Evolutionary conservation across 2,888 invertebrate genomes (phyloP).

Genomic region (Serrognathus titanus): DNA sequence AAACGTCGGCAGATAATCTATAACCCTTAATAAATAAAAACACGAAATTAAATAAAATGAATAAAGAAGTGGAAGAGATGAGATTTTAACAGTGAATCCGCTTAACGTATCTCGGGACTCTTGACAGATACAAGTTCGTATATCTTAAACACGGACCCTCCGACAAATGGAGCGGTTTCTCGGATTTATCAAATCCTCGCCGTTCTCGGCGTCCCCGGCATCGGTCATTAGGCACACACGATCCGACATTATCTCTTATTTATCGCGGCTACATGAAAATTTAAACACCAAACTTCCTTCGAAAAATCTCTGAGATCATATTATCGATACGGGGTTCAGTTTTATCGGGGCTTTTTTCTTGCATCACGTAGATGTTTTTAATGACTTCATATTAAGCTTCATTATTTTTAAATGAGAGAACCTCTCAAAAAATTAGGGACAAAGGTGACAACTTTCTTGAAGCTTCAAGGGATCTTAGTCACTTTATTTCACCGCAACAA

Average conservation of each 20-base stretch:
- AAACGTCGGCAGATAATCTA: constrained; percentile 36
- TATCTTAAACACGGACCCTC: constrained; percentile 30
- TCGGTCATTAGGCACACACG: constrained; percentile 17
- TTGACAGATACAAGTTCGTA: constrained; percentile 34
- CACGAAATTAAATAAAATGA: constrained; percentile 32
- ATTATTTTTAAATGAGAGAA: too few species aligned
- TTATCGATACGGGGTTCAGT: not conserved
- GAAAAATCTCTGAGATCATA: not conserved
- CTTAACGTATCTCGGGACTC: constrained; percentile 34
- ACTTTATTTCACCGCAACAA: too few species aligned
- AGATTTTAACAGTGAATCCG: constrained; percentile 33
- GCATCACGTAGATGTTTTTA: too few species aligned
- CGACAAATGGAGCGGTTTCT: constrained; percentile 30
- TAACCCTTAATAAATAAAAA: constrained; percentile 23
- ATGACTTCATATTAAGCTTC: too few species aligned
- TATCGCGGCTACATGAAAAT: constrained; percentile 7
- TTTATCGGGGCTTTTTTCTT: too few species aligned
- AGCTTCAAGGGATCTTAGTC: too few species aligned
- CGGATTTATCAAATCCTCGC: constrained; percentile 12
- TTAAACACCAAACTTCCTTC: not conserved
- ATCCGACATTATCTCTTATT: constrained; percentile 17
- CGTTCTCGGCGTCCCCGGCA: constrained; percentile 10
- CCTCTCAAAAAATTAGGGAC: too few species aligned
- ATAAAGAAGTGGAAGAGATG: constrained; percentile 27
- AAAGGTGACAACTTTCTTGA: too few species aligned